Conservation (phyloP, 2,888 invertebrate genomes). For the Nasonovia ribisnigri region DNA sequence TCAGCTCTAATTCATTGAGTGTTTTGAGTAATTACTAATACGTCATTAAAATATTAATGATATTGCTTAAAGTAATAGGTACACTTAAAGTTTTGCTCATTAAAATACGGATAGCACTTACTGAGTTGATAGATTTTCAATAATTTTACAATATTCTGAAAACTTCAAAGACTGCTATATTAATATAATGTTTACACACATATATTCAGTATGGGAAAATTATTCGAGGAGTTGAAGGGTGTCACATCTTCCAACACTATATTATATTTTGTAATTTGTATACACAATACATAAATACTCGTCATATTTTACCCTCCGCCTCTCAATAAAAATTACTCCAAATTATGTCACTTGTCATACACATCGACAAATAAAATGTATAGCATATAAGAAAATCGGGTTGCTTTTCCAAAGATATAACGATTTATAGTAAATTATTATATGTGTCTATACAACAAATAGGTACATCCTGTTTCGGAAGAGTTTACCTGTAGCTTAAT, state of each 20-base stretch:
- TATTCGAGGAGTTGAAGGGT: not conserved
- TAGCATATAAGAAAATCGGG: too few species aligned
- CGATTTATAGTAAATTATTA: too few species aligned
- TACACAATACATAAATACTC: not conserved
- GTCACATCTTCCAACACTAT: not conserved
- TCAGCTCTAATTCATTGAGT: not conserved
- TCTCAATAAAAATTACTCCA: not conserved
- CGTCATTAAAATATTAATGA: not conserved
- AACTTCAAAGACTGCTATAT: not conserved
- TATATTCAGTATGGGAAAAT: not conserved
- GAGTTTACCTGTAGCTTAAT: not conserved
- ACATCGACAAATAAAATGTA: not conserved
- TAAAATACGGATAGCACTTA: not conserved
- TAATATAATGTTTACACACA: not conserved
- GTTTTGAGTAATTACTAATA: not conserved
- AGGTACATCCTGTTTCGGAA: not conserved
- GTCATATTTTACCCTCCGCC: not conserved
- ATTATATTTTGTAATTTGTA: not conserved
- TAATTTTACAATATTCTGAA: too few species aligned
- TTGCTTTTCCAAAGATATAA: not conserved
- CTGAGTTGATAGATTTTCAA: not conserved
- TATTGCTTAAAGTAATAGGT: not conserved
- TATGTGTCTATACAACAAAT: not conserved
- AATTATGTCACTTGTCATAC: not conserved
- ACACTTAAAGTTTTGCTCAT: not conserved